Evolutionary conservation across 2,113 vertebrate genomes (phyloP), one percentile per base, ranked within the genome.

Genomic region (Sylvilagus bachmani): DNA sequence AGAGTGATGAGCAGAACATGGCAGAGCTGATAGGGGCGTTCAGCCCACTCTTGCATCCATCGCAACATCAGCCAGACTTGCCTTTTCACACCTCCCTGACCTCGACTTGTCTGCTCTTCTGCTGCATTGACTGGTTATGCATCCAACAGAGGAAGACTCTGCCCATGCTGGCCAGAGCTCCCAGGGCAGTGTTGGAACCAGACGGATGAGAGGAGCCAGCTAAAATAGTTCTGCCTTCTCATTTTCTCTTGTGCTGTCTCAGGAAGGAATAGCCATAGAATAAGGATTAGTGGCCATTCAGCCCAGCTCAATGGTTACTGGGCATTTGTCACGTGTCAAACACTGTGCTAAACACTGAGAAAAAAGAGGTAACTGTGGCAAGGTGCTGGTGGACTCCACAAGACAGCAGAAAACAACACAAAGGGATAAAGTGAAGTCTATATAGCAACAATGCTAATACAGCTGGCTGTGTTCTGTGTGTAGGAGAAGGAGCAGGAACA

Each of bases 281-380:
- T 84, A n/a, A 62, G 66, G 75, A 55, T 93, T 31, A 70, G 69
- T 58, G 69, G 82, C 22, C 66, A 79, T 64, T 95, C 74, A 58
- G 27, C 74, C 92, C 74, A 92, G 81, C 38, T 90, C 85, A 92
- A 90, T 8, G 73, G 70, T 49, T 51, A 38, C 61, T 29, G 24
- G 36, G 44, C 55, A 22, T 88, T 17, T 88, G 24, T 89, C 86
- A 78, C 61, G 11, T 79, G 36, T 33, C 29, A 61, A 86, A 25
- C 66, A 79, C 31, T 91, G 36, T 79, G 53, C 10, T 66, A 91
- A 93, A 79, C 83, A 7, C 53, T 81, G 8, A 33, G 12, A 91
- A 86, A 74, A 44, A 90, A 87, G 53, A 93, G 53, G 13, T 44
- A 96, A 90, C 88, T 61, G n/a, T 69, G 33, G 16, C 27, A 95